Evolutionary conservation across 2,797 vertebrate genomes (phyloP).

Genomic region (Myotis pilosus): DNA sequence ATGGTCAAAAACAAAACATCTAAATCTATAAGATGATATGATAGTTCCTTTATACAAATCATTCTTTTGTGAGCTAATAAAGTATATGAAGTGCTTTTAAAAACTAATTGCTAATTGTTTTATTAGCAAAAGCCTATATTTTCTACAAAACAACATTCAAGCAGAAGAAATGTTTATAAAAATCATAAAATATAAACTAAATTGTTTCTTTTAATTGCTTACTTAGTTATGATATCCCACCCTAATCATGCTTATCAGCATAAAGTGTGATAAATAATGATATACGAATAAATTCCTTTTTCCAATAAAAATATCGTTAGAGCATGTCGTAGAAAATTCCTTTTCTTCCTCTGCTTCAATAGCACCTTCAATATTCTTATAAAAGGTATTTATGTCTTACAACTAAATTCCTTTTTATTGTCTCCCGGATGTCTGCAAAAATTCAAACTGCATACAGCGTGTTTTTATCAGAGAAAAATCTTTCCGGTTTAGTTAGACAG

Average conservation of each 20-base stretch:
- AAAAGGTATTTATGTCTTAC: background rate
- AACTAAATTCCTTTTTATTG: background rate
- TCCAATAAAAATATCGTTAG: background rate
- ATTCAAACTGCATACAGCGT: conserved; percentile 42
- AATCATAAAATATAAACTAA: background rate
- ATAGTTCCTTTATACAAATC: background rate
- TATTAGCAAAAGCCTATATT: background rate
- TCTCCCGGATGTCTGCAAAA: conserved; percentile 42
- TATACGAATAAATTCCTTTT: background rate
- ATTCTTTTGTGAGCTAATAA: background rate
- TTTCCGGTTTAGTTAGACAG: conserved; percentile 5
- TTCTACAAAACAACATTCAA: background rate
- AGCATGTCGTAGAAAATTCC: background rate
- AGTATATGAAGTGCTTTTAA: background rate
- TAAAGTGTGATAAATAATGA: background rate
- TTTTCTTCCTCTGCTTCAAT: background rate
- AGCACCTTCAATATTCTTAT: background rate
- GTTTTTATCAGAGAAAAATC: background rate
- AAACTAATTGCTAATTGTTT: background rate
- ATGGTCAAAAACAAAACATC: background rate
- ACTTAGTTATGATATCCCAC: background rate
- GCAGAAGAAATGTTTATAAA: background rate
- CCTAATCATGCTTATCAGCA: background rate
- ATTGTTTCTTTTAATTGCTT: background rate
- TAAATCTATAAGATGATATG: background rate